Base-by-base conservation (phyloP, 2,113 vertebrate genomes). In the Himantopus leucocephalus region DNA sequence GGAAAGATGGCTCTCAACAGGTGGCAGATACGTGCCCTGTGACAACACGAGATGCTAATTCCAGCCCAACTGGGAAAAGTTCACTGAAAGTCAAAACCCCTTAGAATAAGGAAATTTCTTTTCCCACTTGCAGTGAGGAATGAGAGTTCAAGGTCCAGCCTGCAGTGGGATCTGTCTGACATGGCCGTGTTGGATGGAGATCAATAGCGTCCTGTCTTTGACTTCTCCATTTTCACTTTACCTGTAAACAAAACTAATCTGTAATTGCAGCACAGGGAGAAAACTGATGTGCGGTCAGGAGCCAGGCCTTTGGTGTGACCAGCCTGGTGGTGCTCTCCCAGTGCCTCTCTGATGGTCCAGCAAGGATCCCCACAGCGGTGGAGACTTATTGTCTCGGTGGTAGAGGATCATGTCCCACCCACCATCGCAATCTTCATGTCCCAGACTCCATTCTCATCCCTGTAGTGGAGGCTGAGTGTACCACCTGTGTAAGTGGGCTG, bases 401-500 rank as follows among this genome's bases (percentile, higher is more conserved):
- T 0, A 15, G 23, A 62, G 27, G 20, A 37, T 12, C 72, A 7
- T 1, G 1, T 70, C 55, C 43, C 32, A 20, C 55, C 32, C 48
- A 12, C 12, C 41, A 12, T 0, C 0, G 3, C 22, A 7, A 2
- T 66, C 23, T 21, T 56, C 24, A 5, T 17, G 3, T 27, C 32
- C 20, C 55, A 52, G 22, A 34, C 2, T 2, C 32, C 23, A 3
- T 35, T 58, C 19, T 48, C 5, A 22, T 70, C 17, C 23, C 39
- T 27, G 10, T 19, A 27, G 32, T 0, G 8, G 13, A 55, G 34
- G 16, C 56, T 53, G 43, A 27, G 41, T 21, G 63, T 59, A 1
- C 32, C 37, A 22, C 9, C 18, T n/a, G 62, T 67, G 27, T 24
- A 2, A 12, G 5, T 11, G 45, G 59, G 45, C 30, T 79, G 50